A percentile compares a stretch with the other conserved stretches of the same genome.
phyloP scores from a whole-genome alignment of 2,888 invertebrate genomes.

The Laspeyria flexula region DNA sequence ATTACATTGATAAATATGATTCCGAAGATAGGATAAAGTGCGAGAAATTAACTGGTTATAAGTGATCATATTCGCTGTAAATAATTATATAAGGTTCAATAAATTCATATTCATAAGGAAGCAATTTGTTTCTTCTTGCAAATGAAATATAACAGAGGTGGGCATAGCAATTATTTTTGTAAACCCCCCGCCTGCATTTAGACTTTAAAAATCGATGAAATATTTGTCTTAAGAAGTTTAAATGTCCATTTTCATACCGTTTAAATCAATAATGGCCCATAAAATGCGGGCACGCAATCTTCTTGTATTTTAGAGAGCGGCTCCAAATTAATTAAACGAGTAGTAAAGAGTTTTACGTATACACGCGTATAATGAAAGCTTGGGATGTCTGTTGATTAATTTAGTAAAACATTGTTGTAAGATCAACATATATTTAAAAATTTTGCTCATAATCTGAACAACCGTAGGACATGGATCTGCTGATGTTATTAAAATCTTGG shows the following conservation, averaged over 20 bases:
- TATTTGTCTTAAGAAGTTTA: slow-evolving; percentile 65
- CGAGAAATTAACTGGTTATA: slow-evolving; percentile 22
- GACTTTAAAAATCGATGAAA: slow-evolving; percentile 56
- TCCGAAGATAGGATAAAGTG: slow-evolving; percentile 5
- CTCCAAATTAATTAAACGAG: slow-evolving; percentile 21
- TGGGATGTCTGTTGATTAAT: no score
- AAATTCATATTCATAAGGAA: slow-evolving; percentile 52
- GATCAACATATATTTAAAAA: no score
- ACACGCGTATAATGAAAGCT: not conserved
- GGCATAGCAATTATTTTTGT: no score
- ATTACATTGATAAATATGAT: no score
- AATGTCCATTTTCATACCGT: slow-evolving; percentile 62
- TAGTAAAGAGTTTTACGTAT: not conserved
- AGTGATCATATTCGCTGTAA: slow-evolving; percentile 25
- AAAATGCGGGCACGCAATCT: slow-evolving; percentile 46
- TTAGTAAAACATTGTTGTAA: no score
- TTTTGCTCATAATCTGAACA: no score
- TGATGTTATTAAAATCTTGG: no score
- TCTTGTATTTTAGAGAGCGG: slow-evolving; percentile 40
- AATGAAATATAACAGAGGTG: slow-evolving; percentile 44
- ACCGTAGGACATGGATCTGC: no score
- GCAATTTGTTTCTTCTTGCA: slow-evolving; percentile 47
- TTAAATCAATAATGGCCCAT: slow-evolving; percentile 63
- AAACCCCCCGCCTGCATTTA: slow-evolving; percentile 56
- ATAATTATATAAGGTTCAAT: slow-evolving; percentile 50